These are phyloP conservation scores for Phrixothrix hirtus DNA, from an alignment of 2,888 invertebrate genomes.

Conservation along the genomic window DNA sequence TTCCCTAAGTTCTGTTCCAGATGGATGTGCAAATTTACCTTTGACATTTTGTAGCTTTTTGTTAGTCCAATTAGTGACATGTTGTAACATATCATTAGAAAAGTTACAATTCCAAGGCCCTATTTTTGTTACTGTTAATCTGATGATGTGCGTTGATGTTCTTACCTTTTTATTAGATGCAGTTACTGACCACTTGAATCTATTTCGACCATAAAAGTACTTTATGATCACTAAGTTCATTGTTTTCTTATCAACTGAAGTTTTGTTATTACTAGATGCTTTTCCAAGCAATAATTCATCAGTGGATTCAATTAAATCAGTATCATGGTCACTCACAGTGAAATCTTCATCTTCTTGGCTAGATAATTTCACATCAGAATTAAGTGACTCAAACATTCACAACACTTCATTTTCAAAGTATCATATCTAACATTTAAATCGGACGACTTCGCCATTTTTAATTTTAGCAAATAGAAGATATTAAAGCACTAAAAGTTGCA, in stretches of 20 bases:
- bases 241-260: too few relatives aligned
- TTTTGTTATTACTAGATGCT: not conserved
- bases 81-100: not conserved
- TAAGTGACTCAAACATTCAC: not conserved
- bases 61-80: too few relatives aligned
- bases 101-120: not conserved
- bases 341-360: not conserved
- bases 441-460: too few relatives aligned
- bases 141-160: not conserved
- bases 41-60: not conserved
- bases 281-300: not conserved
- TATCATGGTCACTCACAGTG: not conserved
- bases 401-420: not conserved
- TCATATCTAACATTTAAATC: too few relatives aligned
- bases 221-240: not conserved
- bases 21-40: not conserved
- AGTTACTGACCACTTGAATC: too few relatives aligned
- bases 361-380: not conserved
- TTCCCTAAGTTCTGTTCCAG: not conserved
- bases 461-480: too few relatives aligned
- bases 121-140: not conserved
- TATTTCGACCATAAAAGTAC: too few relatives aligned
- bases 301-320: too few relatives aligned
- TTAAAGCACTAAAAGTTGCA: too few relatives aligned
- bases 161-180: not conserved